Evolutionary conservation across 2,797 vertebrate genomes (phyloP).

Genomic region (Gallinago solitaria): DNA sequence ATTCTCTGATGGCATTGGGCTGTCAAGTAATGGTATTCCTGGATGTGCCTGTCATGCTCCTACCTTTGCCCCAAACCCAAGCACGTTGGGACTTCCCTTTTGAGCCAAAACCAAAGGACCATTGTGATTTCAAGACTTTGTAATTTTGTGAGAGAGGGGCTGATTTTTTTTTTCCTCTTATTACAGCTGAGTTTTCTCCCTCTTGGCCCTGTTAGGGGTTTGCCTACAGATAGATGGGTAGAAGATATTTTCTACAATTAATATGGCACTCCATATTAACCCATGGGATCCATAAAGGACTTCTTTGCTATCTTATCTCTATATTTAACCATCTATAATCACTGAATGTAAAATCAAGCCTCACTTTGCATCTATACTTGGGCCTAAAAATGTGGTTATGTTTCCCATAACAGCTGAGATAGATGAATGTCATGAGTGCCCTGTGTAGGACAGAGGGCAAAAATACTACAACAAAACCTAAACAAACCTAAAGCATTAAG

Average conservation of each 20-base stretch:
- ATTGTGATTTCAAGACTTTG: background rate
- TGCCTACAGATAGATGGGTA: background rate
- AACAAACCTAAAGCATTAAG: constrained; percentile 17
- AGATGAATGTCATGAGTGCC: background rate
- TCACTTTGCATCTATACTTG: background rate
- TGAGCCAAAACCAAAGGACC: fast-evolving
- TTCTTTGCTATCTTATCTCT: background rate
- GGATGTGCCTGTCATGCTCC: background rate
- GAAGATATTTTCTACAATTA: background rate
- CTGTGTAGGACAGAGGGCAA: background rate
- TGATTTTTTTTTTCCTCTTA: background rate
- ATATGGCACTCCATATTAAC: background rate
- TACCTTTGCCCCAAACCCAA: background rate
- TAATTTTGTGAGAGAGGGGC: background rate
- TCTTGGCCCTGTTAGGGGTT: background rate
- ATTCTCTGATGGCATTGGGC: background rate
- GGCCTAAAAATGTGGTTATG: background rate
- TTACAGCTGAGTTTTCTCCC: background rate
- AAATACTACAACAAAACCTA: background rate
- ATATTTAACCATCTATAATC: background rate
- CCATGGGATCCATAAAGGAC: too few relatives aligned
- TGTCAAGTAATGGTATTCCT: background rate
- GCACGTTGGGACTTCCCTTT: background rate
- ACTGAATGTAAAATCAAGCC: background rate
- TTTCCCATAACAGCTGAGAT: background rate